A percentile compares a stretch with the other conserved stretches of the same genome.
These are phyloP conservation scores for Parasteatoda lunata DNA, from an alignment of 2,888 invertebrate genomes.

Conservation along the genomic window DNA sequence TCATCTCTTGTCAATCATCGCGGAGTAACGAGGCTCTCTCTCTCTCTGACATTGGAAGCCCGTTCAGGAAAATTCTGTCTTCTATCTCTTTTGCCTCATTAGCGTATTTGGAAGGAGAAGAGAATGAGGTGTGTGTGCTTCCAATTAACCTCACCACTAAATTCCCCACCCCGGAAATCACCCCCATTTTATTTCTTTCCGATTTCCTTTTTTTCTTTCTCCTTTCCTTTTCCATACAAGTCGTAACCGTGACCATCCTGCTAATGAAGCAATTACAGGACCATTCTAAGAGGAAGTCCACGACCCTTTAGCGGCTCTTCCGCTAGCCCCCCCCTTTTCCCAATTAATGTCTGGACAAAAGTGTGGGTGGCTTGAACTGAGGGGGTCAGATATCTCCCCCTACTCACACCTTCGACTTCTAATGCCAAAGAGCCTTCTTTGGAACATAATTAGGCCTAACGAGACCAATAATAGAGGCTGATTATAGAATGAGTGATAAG, in stretches of 20 bases:
- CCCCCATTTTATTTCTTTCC: conserved; percentile 17
- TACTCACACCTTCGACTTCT: conserved; percentile 34
- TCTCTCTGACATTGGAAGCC: conserved; percentile 47
- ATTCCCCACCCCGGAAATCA: conserved; percentile 45
- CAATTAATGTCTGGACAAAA: conserved; percentile 65
- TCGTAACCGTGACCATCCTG: conserved; percentile 43
- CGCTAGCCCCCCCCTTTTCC: conserved; percentile 40
- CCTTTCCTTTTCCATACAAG: background rate
- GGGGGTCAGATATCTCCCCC: conserved; percentile 19
- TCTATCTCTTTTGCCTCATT: conserved; percentile 45
- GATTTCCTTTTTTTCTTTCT: background rate
- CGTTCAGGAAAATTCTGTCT: background rate
- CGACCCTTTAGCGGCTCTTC: conserved; percentile 60
- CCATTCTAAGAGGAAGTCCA: conserved; percentile 61
- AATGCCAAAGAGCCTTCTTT: conserved; percentile 43
- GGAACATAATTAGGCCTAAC: conserved; percentile 65
- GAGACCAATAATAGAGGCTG: conserved; percentile 66
- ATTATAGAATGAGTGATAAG: conserved; percentile 64
- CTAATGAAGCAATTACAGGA: conserved; percentile 66
- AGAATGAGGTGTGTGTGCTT: conserved; percentile 19
- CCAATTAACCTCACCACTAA: conserved; percentile 66
- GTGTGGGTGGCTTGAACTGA: conserved; percentile 18
- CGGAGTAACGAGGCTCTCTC: conserved; percentile 35
- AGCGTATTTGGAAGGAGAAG: conserved; percentile 59
- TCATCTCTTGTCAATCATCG: conserved; percentile 43